phyloP scores from a whole-genome alignment of 2,888 invertebrate species.

The Nebria brevicollis region DNA sequence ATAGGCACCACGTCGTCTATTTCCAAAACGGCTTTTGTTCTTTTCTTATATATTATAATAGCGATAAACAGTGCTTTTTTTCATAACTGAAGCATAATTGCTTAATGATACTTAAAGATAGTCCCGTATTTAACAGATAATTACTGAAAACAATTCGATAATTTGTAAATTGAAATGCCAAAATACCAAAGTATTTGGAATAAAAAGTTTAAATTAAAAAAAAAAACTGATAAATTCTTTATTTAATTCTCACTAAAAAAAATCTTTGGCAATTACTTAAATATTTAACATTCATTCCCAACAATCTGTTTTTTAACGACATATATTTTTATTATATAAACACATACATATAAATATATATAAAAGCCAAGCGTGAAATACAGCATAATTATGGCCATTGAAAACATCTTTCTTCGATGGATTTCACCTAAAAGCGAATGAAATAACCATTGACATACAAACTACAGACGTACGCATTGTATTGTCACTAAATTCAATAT shows the following conservation, averaged over 20 bases:
- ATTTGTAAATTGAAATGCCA: neutral
- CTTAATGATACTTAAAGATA: neutral
- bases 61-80: neutral
- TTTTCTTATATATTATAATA: too few species aligned
- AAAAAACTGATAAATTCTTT: neutral
- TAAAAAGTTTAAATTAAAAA: neutral
- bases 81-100: neutral
- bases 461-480: neutral
- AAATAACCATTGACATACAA: neutral
- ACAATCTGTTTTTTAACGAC: too few species aligned
- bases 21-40: too few species aligned
- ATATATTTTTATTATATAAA: too few species aligned
- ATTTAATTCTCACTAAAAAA: too few species aligned
- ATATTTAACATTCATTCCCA: too few species aligned
- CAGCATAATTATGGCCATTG: neutral
- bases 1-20: too few species aligned
- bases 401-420: neutral
- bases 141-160: neutral
- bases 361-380: neutral
- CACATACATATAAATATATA: too few species aligned
- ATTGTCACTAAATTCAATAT: neutral
- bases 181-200: neutral
- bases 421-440: neutral
- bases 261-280: too few species aligned
- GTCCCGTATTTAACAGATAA: neutral